Base-by-base conservation (phyloP, 2,113 vertebrate genomes). In the Nycticebus coucang region DNA sequence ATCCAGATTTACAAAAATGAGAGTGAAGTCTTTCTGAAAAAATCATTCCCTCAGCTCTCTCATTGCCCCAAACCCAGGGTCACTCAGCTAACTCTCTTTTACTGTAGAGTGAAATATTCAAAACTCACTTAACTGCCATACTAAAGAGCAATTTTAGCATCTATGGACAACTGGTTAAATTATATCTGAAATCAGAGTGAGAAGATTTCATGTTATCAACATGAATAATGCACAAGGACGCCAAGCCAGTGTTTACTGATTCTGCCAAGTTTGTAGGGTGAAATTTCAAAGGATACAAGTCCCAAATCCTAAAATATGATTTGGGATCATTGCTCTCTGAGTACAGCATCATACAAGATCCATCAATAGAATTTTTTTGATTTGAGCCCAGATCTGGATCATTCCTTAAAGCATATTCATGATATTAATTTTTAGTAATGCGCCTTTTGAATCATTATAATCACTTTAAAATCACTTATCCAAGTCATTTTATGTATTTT, bases 401-500 rank as follows among this genome's bases (percentile, higher is more conserved):
- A 53, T 4, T 50, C 22, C 17, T 41, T 45, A 60, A 84, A 79
- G 2, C 3, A 45, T 12, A 5, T 1, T 4, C 0, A 3, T 59
- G 41, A 9, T 37, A 9, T 30, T 35, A 3, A 22, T 30, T 91
- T 88, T 75, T 50, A 45, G 33, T n/a, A 24, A 1, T 78, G 9
- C 0, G 19, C 14, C 8, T 86, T 71, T 28, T 66, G 11, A 57
- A 50, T 22, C 2, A 68, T 87, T 91, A 35, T 19, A 69, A 41
- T 74, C 21, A 87, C n/a, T 78, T 94, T 41, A 1, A 89, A 66
- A 66, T 87, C 15, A 93, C 37, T 60, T 84, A 17, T 22, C 53
- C 83, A 84, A n/a, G 3, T 93, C 15, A 59, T 11, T 26, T 35
- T 72, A 53, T 50, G 3, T 68, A 82, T 84, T 82, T 71, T 24